phyloP scores from a whole-genome alignment of 2,888 invertebrate genomes.

The Acronicta alni region DNA sequence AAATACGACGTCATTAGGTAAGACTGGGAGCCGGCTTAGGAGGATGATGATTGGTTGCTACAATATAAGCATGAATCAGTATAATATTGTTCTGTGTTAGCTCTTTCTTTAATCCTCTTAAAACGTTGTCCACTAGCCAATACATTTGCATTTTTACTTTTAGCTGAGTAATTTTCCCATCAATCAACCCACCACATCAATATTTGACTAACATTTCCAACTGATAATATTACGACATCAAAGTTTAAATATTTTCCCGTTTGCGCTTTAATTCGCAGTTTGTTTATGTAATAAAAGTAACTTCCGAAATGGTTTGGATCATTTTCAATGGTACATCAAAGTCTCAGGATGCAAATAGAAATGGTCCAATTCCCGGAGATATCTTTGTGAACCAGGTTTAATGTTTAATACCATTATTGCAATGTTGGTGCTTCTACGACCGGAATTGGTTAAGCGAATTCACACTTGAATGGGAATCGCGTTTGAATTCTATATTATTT shows the following conservation, averaged over 20 bases:
- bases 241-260: conserved; percentile 41
- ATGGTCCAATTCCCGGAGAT: conserved; percentile 4
- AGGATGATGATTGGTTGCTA: too few species aligned
- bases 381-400: conserved; percentile 8
- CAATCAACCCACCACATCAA: conserved; percentile 15
- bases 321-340: conserved; percentile 51
- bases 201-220: conserved; percentile 20
- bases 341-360: conserved; percentile 38
- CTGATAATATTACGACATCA: conserved; percentile 44
- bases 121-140: neutral
- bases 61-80: too few species aligned
- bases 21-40: too few species aligned
- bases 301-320: conserved; percentile 40
- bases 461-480: neutral
- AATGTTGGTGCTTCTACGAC: conserved; percentile 5
- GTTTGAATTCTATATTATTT: conserved; percentile 11
- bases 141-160: conserved; percentile 16
- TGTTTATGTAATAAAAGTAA: conserved; percentile 53
- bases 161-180: conserved; percentile 1
- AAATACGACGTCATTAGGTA: too few species aligned
- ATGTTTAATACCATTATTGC: conserved; percentile 2
- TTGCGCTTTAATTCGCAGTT: conserved; percentile 28
- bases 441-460: conserved; percentile 1
- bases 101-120: neutral
- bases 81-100: neutral